Base-by-base conservation (phyloP, 1,140 invertebrate species). In the Penaeus vannamei region DNA sequence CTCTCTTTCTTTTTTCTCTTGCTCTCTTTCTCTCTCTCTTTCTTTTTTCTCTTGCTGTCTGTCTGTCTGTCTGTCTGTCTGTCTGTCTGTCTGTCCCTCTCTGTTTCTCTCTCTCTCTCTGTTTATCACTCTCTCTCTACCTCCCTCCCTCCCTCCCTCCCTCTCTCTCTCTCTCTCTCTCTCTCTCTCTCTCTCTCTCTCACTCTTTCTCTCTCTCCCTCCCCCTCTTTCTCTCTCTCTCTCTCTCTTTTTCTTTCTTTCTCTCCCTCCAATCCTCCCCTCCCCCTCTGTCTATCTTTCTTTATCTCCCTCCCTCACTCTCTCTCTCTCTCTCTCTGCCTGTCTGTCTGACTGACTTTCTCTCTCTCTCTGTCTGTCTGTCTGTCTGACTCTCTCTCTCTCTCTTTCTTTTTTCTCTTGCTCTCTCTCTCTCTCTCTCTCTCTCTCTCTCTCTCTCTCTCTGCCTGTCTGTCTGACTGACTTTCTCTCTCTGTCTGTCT, bases 261-360 rank as follows among this genome's bases (percentile, higher is more conserved):
- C 14, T 14, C 14, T 14, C 7, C 72, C 2, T 14, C 7, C 72
- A 7, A 3, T 29, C 72, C 7, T 14, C 7, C 72, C 7, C 72
- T 29, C 72, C 7, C 72, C 26, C 72, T 29, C 72, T 7, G 4
- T 29, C 72, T 29, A 3, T 29, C 72, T 29, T 14, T 29, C 72
- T 29, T 14, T 29, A 3, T 29, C 72, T 29, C 72, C 7, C 72
- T 29, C 72, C 7, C 72, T 66, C 64, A 23, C 76, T 79, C 76
- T 82, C 80, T 82, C 80, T 82, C 80, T 82, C 80, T 82, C 80
- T 82, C 80, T 82, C 80, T 82, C 80, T 53, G 36, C 53, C 80
- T 59, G 36, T 80, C n/a, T 19, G 14, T 72, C n/a, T 42, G 26
- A 32, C 77, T 79, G n/a, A n/a, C 77, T 80, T 22, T 81, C 79